These are phyloP conservation scores for Ophthalmolycus amberensis DNA, from an alignment of 2,113 vertebrate genomes.

Conservation along the genomic window DNA sequence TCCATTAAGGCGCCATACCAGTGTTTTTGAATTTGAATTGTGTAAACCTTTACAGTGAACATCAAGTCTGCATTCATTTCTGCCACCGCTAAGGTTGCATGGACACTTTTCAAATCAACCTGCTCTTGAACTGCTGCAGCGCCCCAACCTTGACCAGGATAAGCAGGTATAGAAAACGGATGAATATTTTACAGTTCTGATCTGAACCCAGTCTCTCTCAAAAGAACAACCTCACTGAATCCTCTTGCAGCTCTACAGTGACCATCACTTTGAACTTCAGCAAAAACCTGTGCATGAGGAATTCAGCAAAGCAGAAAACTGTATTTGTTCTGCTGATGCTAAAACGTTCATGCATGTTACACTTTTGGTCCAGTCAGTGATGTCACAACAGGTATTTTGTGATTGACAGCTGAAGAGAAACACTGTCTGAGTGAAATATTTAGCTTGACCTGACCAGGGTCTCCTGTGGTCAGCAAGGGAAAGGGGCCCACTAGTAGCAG, in stretches of 20 bases:
- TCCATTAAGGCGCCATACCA: neutral
- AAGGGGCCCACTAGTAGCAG: conserved; percentile 20
- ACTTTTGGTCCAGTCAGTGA: neutral
- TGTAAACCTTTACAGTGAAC: neutral
- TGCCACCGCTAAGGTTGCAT: neutral
- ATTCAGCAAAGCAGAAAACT: conserved; percentile 14
- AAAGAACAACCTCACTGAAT: conserved; percentile 9
- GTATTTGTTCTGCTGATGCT: neutral
- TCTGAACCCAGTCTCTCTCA: neutral
- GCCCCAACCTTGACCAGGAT: neutral
- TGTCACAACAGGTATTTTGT: conserved; percentile 1
- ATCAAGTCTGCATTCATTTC: neutral
- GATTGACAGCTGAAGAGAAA: neutral
- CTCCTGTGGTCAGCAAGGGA: conserved; percentile 25
- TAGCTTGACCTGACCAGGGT: conserved; percentile 13
- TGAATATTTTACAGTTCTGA: conserved; percentile 7
- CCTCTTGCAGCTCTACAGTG: neutral
- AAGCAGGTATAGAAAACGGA: neutral
- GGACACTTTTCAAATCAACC: conserved; percentile 1
- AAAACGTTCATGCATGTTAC: conserved; percentile 4
- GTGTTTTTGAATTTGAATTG: conserved; percentile 1
- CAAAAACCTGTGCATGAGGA: conserved; percentile 10
- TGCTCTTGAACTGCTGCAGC: neutral
- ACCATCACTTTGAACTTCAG: conserved; percentile 1
- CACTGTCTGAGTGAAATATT: conserved; percentile 39